phyloP scores from a whole-genome alignment of 2,797 vertebrate species.

The Channallabes apus region DNA sequence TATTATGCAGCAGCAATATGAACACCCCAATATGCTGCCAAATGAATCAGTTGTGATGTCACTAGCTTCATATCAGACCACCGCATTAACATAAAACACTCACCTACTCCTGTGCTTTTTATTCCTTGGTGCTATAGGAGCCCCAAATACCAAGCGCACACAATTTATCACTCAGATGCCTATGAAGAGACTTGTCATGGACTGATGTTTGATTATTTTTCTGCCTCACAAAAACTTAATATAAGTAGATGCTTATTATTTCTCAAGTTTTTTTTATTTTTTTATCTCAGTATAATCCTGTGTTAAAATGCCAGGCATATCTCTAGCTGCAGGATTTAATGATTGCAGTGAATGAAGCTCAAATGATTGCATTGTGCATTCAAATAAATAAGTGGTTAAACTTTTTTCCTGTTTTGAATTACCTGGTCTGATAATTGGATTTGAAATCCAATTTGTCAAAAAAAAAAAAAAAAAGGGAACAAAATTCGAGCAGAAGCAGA shows the following conservation, averaged over 20 bases:
- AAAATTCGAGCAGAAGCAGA: constrained; percentile 60
- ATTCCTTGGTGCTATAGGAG: background rate
- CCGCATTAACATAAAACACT: background rate
- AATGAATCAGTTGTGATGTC: background rate
- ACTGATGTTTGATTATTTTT: background rate
- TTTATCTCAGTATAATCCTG: background rate
- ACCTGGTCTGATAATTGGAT: constrained; percentile 69
- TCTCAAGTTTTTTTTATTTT: background rate
- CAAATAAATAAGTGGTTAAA: constrained; percentile 61
- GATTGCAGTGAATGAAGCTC: constrained; percentile 60
- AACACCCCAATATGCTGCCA: background rate
- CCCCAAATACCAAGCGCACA: background rate
- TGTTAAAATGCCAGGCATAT: background rate
- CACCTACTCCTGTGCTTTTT: background rate
- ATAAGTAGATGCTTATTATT: background rate
- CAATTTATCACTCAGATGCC: too few relatives aligned
- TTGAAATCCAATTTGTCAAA: constrained; percentile 67
- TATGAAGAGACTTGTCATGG: too few relatives aligned
- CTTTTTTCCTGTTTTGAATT: constrained; percentile 60
- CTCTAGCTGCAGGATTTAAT: constrained; percentile 42
- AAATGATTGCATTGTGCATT: constrained; percentile 62
- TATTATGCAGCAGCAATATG: background rate
- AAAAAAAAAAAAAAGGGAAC: constrained; percentile 42
- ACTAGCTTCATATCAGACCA: background rate
- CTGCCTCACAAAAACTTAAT: background rate